These are phyloP conservation scores for Acipenser transmontanus DNA, from an alignment of 2,797 vertebrate genomes.

Conservation along the genomic window DNA sequence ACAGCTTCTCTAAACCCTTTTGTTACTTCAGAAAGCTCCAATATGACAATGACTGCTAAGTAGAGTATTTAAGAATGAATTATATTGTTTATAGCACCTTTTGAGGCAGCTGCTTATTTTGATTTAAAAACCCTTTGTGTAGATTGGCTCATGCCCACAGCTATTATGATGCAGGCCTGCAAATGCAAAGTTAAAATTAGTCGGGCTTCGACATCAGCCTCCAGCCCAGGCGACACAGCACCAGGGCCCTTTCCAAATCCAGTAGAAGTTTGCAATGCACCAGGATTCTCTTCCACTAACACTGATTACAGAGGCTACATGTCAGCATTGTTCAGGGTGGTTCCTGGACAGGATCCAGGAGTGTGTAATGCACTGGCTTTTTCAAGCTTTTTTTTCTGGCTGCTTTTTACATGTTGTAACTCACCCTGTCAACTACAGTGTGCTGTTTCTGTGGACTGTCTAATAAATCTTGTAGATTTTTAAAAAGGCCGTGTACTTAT, in stretches of 20 bases:
- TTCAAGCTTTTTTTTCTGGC: constrained; percentile 29
- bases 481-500: background rate
- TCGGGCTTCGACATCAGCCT: background rate
- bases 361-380: constrained; percentile 36
- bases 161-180: background rate
- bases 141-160: background rate
- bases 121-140: background rate
- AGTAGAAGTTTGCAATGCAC: constrained; percentile 33
- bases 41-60: constrained; percentile 12
- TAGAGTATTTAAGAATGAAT: background rate
- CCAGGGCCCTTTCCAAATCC: constrained; percentile 23
- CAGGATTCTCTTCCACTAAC: constrained; percentile 45
- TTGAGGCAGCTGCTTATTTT: background rate
- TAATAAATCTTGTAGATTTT: constrained; percentile 32
- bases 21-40: constrained; percentile 1
- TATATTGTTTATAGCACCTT: constrained; percentile 9
- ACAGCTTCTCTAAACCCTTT: background rate
- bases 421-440: constrained; percentile 39
- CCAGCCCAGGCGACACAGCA: background rate
- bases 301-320: constrained; percentile 46
- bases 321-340: constrained; percentile 50
- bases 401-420: constrained; percentile 15
- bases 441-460: constrained; percentile 36
- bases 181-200: background rate
- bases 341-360: constrained; percentile 41